Percentiles rank a stretch among this genome's conserved stretches.
phyloP scores from a whole-genome alignment of 1,140 invertebrate species.

The Drosophila parabipectinata region DNA sequence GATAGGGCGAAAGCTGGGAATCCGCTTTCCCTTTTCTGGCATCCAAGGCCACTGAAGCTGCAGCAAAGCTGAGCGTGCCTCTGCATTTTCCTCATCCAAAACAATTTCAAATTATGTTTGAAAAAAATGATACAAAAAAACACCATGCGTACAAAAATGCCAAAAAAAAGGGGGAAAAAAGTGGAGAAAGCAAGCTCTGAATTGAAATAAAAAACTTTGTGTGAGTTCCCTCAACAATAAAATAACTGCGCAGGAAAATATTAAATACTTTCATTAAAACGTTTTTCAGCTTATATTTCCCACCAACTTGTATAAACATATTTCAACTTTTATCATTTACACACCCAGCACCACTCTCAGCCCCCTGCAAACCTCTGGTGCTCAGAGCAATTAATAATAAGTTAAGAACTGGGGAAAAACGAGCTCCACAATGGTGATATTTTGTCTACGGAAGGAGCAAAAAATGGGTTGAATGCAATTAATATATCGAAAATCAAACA shows the following conservation, averaged over 20 bases:
- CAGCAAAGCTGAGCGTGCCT: slow-evolving; percentile 57
- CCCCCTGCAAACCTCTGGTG: slow-evolving; percentile 12
- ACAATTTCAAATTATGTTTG: slow-evolving; percentile 79
- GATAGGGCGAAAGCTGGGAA: neutral
- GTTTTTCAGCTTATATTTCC: slow-evolving; percentile 65
- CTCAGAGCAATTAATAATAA: slow-evolving; percentile 50
- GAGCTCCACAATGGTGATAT: slow-evolving; percentile 8
- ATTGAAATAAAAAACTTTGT: slow-evolving; percentile 70
- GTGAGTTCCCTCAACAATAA: slow-evolving; percentile 74
- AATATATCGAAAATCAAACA: neutral
- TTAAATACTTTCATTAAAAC: slow-evolving; percentile 81
- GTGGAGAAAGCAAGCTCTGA: slow-evolving; percentile 8
- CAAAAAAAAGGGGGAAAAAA: slow-evolving; percentile 1
- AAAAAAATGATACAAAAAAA: slow-evolving; percentile 46
- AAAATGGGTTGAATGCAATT: neutral
- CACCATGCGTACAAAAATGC: slow-evolving; percentile 14
- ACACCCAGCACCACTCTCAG: neutral
- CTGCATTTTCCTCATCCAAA: slow-evolving; percentile 61
- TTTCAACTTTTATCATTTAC: slow-evolving; percentile 70
- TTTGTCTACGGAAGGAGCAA: neutral
- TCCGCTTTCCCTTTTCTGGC: slow-evolving; percentile 30
- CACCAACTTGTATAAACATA: slow-evolving; percentile 56
- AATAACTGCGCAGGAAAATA: slow-evolving; percentile 74
- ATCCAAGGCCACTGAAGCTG: slow-evolving; percentile 55
- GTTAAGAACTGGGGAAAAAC: slow-evolving; percentile 27